Evolutionary conservation across 2,113 vertebrate genomes (phyloP), one percentile per base, ranked within the genome.

Genomic region (Hassar affinis): DNA sequence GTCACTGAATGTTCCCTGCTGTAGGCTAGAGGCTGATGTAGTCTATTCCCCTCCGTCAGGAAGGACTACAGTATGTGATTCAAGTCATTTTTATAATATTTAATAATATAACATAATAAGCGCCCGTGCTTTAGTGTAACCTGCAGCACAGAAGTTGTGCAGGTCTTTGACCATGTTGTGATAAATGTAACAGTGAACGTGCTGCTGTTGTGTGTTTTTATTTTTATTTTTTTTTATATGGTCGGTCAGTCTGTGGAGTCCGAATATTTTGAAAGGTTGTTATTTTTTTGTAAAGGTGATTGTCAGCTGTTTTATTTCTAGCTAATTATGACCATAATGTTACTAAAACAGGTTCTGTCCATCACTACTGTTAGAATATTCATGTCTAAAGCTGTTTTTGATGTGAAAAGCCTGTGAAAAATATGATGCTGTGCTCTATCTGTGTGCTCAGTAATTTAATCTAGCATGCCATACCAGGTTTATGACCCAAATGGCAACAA

Each of bases 171-270:
- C 88, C 87, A 93, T 92, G 95, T 95, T 95, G 93, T 94, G 93
- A 91, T 95, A 93, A 92, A 94, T 88, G 93, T 94, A 95, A 95
- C 92, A 91, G 94, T 95, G 88, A 91, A 89, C 88, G 78, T 80
- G 84, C 86, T 87, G 51, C 83, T 54, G 47, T 47, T 47, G 38
- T 72, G 71, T 86, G 80, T 79, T 51, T n/a, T n/a, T n/a, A n/a
- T n/a, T n/a, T n/a, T n/a, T n/a, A n/a, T n/a, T 11, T 3, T 51
- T 51, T 64, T 10, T 66, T 27, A 4, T 47, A 12, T 33, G 11
- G n/a, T 22, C 6, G 27, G 59, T 17, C 30, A 3, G 4, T 25
- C 22, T 75, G 33, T 33, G 51, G 33, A 1, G 27, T 51, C 27
- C 14, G 45, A 33, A 30, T 62, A 47, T 62, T 15, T 62, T 30